A percentile compares a stretch with the other conserved stretches of the same genome.
Conservation (phyloP, 2,113 vertebrate species). For the Rissa tridactyla region DNA sequence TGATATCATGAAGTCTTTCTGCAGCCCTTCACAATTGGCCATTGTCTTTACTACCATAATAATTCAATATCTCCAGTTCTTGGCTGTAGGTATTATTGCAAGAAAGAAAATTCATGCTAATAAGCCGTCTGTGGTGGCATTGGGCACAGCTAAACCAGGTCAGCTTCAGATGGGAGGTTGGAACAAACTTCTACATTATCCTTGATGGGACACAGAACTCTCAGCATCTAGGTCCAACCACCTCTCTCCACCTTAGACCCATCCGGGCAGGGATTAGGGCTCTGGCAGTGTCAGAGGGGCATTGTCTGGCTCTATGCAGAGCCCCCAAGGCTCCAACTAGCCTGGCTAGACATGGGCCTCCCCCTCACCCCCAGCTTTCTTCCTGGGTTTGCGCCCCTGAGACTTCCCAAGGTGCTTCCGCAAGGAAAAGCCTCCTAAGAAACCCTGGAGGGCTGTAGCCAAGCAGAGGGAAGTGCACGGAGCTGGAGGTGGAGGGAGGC, state of each 20-base stretch:
- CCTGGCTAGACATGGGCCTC: background rate
- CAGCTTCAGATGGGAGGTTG: background rate
- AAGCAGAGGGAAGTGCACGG: background rate
- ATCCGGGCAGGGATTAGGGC: background rate
- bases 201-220: background rate
- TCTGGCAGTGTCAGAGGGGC: too few species aligned
- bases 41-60: background rate
- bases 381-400: background rate
- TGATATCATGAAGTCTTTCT: background rate
- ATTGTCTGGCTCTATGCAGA: background rate
- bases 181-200: background rate
- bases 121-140: background rate
- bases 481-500: background rate
- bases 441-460: fast-evolving
- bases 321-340: fast-evolving
- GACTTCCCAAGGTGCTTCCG: background rate
- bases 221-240: background rate
- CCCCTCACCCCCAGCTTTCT: background rate
- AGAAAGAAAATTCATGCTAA: background rate
- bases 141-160: background rate
- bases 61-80: background rate
- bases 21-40: background rate
- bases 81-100: background rate
- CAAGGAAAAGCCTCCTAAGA: background rate
- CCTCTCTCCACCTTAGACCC: background rate